Base-by-base conservation (phyloP, 2,113 vertebrate genomes). In the Panthera uncia region DNA sequence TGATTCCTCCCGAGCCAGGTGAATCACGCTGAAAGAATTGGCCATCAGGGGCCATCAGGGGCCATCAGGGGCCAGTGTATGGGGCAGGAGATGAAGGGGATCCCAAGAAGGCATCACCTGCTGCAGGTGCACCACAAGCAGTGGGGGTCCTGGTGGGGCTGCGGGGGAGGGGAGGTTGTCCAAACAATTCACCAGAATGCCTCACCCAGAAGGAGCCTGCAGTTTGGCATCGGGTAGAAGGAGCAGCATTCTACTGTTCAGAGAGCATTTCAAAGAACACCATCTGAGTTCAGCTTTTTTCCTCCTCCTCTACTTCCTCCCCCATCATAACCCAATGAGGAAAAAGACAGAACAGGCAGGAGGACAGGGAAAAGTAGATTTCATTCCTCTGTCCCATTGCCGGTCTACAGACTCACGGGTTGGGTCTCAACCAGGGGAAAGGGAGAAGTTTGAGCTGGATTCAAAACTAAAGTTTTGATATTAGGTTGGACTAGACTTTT, bases 61-160 rank as follows among this genome's bases (percentile, higher is more conserved):
- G 21, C 5, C 5, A 4, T 41, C 5, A n/a, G 5, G 29, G 50
- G 0, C 69, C 41, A 16, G 41, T 8, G 18, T 9, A 4, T 6
- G 25, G 6, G 12, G 16, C 66, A 73, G 25, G 81, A 55, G n/a
- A 19, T 8, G 45, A 69, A 23, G 4, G 9, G 9, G 52, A 14
- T 31, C 61, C 73, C 52, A 38, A 48, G 33, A n/a, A 65, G 31
- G 8, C 29, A 23, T 29, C 25, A 38, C 69, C 50, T 18, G 27
- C 33, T 6, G 2, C 36, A 57, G 66, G 36, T 45, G 48, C 15
- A 23, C 33, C 41, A 27, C 33, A 18, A n/a, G 6, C 57, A 76
- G 36, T 76, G 78, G 27, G 25, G 31, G 29, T 38, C n/a, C 23
- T 5, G 7, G 65, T 65, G 25, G 45, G 36, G 1, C 16, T 3